Conservation (phyloP, 1,140 invertebrate genomes). For the Saccostrea cuccullata region DNA sequence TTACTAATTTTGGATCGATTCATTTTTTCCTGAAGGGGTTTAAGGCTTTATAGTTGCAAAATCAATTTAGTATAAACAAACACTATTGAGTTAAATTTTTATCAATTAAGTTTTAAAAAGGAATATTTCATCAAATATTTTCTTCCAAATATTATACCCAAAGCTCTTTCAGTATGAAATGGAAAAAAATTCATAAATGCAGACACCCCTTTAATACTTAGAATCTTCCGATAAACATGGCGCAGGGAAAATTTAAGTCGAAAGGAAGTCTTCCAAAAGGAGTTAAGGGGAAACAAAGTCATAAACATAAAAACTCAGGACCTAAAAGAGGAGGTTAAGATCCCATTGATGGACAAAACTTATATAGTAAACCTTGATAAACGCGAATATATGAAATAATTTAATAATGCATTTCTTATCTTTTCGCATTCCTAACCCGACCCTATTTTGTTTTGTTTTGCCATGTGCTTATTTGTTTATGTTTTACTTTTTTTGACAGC, state of each 20-base stretch:
- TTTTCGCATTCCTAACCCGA: background rate
- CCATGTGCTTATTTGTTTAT: background rate
- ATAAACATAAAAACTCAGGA: constrained; percentile 26
- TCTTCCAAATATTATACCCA: too few relatives aligned
- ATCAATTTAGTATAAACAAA: too few relatives aligned
- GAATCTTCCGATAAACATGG: constrained; percentile 32
- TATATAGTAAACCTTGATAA: too few relatives aligned
- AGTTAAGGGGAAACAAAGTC: constrained; percentile 14
- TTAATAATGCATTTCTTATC: background rate
- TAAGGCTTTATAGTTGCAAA: background rate
- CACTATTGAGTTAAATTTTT: too few relatives aligned
- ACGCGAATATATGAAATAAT: too few relatives aligned
- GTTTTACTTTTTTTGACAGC: background rate
- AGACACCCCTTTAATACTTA: background rate
- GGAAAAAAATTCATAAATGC: background rate
- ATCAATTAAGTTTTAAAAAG: too few relatives aligned
- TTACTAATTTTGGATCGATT: background rate
- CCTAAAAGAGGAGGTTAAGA: constrained; percentile 38
- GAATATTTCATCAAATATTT: too few relatives aligned
- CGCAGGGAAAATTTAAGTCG: constrained; percentile 40
- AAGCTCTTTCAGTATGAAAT: too few relatives aligned
- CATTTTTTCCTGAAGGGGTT: background rate
- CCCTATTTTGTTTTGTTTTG: background rate
- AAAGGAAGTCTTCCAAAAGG: constrained; percentile 32
- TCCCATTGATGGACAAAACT: too few relatives aligned